Evolutionary conservation across 2,797 vertebrate species (phyloP).

Genomic region (Eutrigla gurnardus): DNA sequence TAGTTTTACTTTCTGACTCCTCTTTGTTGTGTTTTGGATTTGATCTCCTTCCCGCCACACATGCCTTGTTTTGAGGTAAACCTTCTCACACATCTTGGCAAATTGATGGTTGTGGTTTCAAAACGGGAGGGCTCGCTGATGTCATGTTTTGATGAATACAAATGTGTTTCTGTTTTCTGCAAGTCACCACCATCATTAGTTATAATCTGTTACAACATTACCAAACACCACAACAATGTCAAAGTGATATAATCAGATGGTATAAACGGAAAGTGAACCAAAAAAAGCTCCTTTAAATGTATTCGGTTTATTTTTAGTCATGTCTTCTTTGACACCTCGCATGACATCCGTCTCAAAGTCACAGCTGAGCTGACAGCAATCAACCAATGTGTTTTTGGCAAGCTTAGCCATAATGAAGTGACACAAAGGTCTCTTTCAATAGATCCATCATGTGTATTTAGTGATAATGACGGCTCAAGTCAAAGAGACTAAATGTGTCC

Average conservation of each 20-base stretch:
- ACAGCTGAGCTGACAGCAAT: not conserved
- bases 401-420: slow-evolving; percentile 21
- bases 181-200: slow-evolving; percentile 2
- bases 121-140: not conserved
- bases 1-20: not conserved
- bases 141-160: slow-evolving; percentile 1
- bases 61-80: slow-evolving; percentile 1
- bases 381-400: slow-evolving; percentile 27
- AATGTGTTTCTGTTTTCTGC: slow-evolving; percentile 4
- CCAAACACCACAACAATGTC: not conserved
- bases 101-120: not conserved
- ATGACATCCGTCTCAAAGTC: slow-evolving; percentile 7
- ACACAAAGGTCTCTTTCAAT: slow-evolving; percentile 22
- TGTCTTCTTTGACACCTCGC: not conserved
- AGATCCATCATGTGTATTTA: slow-evolving; percentile 23
- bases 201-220: not conserved
- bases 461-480: slow-evolving; percentile 15
- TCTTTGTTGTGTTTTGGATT: slow-evolving; percentile 11
- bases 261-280: not conserved
- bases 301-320: slow-evolving; percentile 5
- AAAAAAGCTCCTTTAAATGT: slow-evolving; percentile 5
- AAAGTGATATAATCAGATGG: not conserved
- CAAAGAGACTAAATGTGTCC: slow-evolving; percentile 1
- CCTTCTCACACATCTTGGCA: not conserved
- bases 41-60: not conserved